These are phyloP conservation scores for Propithecus deckenii DNA, from an alignment of 2,797 vertebrate species.

Conservation along the genomic window DNA sequence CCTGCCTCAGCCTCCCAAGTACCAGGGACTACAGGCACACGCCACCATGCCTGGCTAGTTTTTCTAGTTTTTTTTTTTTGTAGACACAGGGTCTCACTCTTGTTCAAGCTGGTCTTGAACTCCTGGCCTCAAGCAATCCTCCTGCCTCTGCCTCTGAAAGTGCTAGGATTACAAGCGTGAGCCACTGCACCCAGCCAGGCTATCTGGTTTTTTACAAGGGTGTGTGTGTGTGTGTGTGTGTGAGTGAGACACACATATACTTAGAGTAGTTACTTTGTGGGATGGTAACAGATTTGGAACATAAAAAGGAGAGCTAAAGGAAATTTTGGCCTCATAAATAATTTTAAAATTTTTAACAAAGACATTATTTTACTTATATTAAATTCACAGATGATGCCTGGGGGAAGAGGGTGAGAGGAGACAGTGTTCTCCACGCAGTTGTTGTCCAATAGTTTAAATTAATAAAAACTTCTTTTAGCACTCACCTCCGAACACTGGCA, in stretches of 20 bases:
- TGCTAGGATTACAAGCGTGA: no score
- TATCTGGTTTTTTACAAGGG: neutral
- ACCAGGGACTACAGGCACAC: no score
- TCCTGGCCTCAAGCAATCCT: no score
- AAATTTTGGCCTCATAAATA: neutral
- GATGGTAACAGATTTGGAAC: neutral
- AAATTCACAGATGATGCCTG: neutral
- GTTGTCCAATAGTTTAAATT: fast-evolving
- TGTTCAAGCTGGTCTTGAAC: no score
- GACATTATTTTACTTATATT: neutral
- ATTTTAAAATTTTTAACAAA: neutral
- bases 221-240: no score
- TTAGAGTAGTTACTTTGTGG: neutral
- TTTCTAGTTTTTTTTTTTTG: no score
- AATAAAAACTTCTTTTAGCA: fast-evolving
- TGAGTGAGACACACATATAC: no score
- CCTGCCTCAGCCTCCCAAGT: no score
- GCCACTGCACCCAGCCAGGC: no score
- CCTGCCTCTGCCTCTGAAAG: no score
- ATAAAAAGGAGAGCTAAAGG: neutral
- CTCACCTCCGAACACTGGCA: constrained; percentile 94
- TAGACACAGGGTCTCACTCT: no score
- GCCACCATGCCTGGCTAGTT: no score
- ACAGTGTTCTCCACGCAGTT: neutral
- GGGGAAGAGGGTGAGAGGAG: neutral